A percentile compares a stretch with the other conserved stretches of the same genome.
Evolutionary conservation across 2,888 invertebrate species (phyloP).

Genomic region (Parnassius glacialis): DNA sequence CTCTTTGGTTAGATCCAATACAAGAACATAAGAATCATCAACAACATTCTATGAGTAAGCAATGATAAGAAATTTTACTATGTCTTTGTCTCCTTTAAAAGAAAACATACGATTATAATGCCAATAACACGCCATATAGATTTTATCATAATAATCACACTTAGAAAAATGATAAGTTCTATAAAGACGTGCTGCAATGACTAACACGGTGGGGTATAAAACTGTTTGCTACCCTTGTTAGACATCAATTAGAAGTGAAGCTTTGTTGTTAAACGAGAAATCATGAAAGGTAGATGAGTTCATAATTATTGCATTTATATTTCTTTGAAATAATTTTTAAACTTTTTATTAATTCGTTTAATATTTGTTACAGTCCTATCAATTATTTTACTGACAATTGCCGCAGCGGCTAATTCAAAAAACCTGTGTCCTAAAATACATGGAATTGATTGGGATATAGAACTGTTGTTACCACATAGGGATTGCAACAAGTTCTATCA

Average conservation of each 20-base stretch:
- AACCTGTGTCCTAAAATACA: constrained; percentile 56
- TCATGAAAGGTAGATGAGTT: constrained; percentile 13
- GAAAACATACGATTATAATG: background rate
- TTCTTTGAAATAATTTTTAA: background rate
- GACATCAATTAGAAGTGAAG: background rate
- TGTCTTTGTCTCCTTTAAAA: no score
- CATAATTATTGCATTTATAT: background rate
- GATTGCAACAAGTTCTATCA: constrained; percentile 84
- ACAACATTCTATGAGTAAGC: no score
- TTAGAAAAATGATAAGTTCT: constrained; percentile 2
- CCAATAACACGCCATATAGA: constrained; percentile 36
- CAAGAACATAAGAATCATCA: no score
- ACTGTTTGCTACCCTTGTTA: background rate
- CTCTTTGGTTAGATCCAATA: no score
- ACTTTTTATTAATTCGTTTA: background rate
- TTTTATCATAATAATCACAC: constrained; percentile 18
- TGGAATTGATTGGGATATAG: constrained; percentile 51
- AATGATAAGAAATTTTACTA: no score
- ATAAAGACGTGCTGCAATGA: constrained; percentile 4
- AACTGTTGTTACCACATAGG: constrained; percentile 77
- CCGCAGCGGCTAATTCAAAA: constrained; percentile 38
- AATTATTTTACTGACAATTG: constrained; percentile 34
- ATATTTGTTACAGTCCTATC: constrained; percentile 14
- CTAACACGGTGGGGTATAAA: constrained; percentile 9
- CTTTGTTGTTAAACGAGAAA: background rate